Percentiles rank a stretch among this genome's conserved stretches.
phyloP scores from a whole-genome alignment of 2,113 vertebrate species.

The Ceratotherium simum region DNA sequence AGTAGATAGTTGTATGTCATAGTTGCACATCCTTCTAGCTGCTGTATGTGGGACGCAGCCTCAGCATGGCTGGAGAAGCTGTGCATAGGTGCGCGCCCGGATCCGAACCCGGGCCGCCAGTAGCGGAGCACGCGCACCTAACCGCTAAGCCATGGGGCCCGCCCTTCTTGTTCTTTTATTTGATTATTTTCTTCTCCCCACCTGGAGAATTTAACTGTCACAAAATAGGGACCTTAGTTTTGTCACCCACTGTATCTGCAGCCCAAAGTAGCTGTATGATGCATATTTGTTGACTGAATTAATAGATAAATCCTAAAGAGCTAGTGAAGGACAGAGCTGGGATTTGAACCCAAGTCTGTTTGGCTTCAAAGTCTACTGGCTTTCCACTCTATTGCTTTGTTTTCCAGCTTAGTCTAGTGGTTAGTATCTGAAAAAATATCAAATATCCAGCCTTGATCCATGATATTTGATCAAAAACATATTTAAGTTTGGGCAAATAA shows the following conservation, averaged over 20 bases:
- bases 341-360: not conserved
- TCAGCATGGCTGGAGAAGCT: too few species aligned
- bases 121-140: too few species aligned
- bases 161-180: not conserved
- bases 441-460: not conserved
- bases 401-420: conserved; percentile 12
- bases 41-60: too few species aligned
- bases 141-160: too few species aligned
- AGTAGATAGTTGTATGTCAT: too few species aligned
- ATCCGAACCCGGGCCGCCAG: too few species aligned
- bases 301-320: not conserved
- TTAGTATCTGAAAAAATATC: conserved; percentile 55
- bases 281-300: not conserved
- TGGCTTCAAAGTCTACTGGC: not conserved
- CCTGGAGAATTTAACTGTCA: not conserved
- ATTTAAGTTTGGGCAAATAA: conserved; percentile 39
- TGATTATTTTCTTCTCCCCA: not conserved
- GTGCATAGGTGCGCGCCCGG: too few species aligned
- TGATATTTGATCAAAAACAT: conserved; percentile 28
- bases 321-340: not conserved
- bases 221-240: not conserved
- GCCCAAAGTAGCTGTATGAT: not conserved
- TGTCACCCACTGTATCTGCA: not conserved
- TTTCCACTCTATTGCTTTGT: not conserved
- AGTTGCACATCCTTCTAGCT: too few species aligned